Evolutionary conservation across 1,140 invertebrate genomes (phyloP).

Genomic region (Tenebrio molitor): DNA sequence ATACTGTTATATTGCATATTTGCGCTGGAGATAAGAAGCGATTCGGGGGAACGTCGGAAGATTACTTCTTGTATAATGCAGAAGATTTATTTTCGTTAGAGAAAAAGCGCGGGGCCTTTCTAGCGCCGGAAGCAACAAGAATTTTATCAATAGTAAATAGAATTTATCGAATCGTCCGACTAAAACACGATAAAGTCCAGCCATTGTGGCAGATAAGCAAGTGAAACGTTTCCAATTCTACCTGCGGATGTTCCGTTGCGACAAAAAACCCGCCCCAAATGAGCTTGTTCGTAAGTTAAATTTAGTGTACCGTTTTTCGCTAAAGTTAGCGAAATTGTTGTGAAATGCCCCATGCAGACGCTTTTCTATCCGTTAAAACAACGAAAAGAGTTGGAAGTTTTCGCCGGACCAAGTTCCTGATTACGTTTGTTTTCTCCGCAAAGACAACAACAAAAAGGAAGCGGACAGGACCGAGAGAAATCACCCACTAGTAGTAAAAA

Average conservation of each 20-base stretch:
- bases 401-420: slow-evolving; percentile 52
- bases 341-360: slow-evolving; percentile 47
- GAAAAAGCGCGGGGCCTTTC: background rate
- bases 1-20: too few species aligned
- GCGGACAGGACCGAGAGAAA: slow-evolving; percentile 16
- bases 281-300: slow-evolving; percentile 46
- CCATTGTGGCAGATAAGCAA: slow-evolving; percentile 31
- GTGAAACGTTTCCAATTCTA: slow-evolving; percentile 33
- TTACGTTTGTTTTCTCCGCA: slow-evolving; percentile 55
- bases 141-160: slow-evolving; percentile 33
- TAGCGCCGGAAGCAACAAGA: background rate
- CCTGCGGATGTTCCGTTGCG: slow-evolving; percentile 3
- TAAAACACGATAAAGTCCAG: slow-evolving; percentile 30
- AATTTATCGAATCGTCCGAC: slow-evolving; percentile 5
- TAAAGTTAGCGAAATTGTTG: slow-evolving; percentile 47
- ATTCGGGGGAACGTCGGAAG: background rate
- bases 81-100: slow-evolving; percentile 1
- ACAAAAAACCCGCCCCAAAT: slow-evolving; percentile 23
- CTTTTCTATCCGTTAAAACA: slow-evolving; percentile 43
- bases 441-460: slow-evolving; percentile 52
- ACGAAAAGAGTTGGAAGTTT: slow-evolving; percentile 50
- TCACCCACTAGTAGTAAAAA: slow-evolving; percentile 42
- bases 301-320: slow-evolving; percentile 48
- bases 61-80: background rate
- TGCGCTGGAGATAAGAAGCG: background rate